Base-by-base conservation (phyloP, 2,888 invertebrate genomes). In the Aleiodes testaceus region DNA sequence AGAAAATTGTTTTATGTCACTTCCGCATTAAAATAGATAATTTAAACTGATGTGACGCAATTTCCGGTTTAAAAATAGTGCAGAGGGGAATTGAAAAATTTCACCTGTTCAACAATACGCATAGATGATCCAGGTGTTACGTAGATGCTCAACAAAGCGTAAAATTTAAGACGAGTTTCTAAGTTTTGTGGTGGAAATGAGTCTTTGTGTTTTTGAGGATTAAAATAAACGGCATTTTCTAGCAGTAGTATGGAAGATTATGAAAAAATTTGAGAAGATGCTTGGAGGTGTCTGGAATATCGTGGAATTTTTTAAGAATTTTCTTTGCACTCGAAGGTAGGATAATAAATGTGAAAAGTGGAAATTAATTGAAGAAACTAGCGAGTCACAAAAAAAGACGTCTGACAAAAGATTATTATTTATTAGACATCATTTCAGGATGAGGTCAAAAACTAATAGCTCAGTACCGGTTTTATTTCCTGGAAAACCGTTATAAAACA, bases 81-180 rank as follows among this genome's bases (percentile, higher is more conserved):
- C 65, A 49, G 36, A 42, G 18, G 36, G 22, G 59, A 18, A 47
- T 66, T 47, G 65, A 26, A 66, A 70, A 70, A 70, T 70, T 70
- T 70, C 70, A 70, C 70, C 70, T 66, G 70, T 61, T 22, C 50
- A 47, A 44, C 42, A 18, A 52, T 44, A 52, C 69, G 49, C 16
- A 20, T 22, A 36, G 61, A 66, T 70, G 66, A 70, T 70, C 66
- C 70, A 70, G 66, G 66, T 70, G 70, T 70, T 70, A 66, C 66
- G 66, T 70, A 42, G 42, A 50, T 61, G 44, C 49, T 59, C 70
- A 50, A 49, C 44, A 30, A 20, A 49, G 55, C 49, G 50, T 36
- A n/a, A 36, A 53, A 16, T 18, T 9, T 50, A 9, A 36, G 36
- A 36, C 16, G 14, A 26, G 16, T 14, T 12, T 59, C 18, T 55